Base-by-base conservation (phyloP, 1,140 invertebrate species). In the Agrypnia vestita region DNA sequence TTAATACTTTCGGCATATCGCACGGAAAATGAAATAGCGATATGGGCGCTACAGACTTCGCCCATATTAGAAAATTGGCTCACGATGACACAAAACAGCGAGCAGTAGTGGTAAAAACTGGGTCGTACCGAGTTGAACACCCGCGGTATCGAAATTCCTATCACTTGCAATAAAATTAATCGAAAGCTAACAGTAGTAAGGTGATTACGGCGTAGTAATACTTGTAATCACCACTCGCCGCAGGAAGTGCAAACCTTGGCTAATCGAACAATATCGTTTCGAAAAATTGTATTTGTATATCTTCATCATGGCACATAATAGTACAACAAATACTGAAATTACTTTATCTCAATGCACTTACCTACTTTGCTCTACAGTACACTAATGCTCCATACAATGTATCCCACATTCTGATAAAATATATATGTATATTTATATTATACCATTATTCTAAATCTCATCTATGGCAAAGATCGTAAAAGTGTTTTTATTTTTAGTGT, bases 81-180 rank as follows among this genome's bases (percentile, higher is more conserved):
- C 19, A 15, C 67, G 46, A 51, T 51, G 67, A 71, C 67, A 51
- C 46, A 19, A 71, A 51, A 47, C 67, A 51, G 17, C n/a, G n/a
- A n/a, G n/a, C 21, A 25, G 67, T 17, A 47, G 49, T 19, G 61
- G 61, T n/a, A 64, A 64, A 64, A 62, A 53, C 47, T 71, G 25
- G 67, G 67, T 71, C 67, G 49, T 19, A 71, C 49, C 44, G 67
- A 51, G 46, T 71, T 71, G 46, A 71, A 71, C 25, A 71, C 17
- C 46, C 67, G 46, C 25, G 17, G 67, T 71, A 71, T 71, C 67
- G 67, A 71, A 71, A 71, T 71, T 71, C n/a, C 47, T 47, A 69
- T 69, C 67, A 49, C 67, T 53, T 71, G 67, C 46, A 53, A 25
- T 53, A 71, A 53, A 71, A 1, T 51, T 71, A 71, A 71, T 71